Conservation (phyloP, 2,113 vertebrate genomes). For the Stegostoma tigrinum region DNA sequence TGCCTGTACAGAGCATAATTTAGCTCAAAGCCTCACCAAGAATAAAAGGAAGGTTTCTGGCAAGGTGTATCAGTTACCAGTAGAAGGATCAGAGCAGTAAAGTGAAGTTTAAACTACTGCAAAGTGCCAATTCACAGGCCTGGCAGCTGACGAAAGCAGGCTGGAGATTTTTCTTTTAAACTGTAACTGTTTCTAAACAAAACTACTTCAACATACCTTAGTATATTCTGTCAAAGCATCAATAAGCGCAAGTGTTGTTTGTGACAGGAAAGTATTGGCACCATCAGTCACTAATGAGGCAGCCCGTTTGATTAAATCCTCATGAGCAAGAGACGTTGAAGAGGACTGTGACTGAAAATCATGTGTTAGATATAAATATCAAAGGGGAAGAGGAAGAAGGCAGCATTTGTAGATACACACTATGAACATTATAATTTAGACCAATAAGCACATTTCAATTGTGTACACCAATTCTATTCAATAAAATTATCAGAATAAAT, state of each 20-base stretch:
- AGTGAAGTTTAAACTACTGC: background rate
- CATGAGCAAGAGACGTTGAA: conserved; percentile 53
- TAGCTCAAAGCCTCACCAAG: background rate
- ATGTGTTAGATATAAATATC: background rate
- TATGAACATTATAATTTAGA: background rate
- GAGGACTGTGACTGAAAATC: conserved; percentile 56
- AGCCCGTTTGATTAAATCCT: conserved; percentile 59
- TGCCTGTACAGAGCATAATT: background rate
- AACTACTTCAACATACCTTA: conserved; percentile 50
- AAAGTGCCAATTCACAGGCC: background rate
- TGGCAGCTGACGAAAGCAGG: background rate
- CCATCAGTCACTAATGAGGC: conserved; percentile 65
- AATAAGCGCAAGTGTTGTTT: conserved; percentile 61
- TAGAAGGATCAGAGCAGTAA: background rate
- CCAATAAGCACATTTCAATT: background rate
- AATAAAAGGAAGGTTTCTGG: background rate
- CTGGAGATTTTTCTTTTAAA: background rate
- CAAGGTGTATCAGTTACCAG: no score
- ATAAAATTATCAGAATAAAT: background rate
- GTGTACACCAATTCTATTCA: background rate
- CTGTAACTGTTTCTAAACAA: background rate
- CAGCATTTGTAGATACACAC: background rate
- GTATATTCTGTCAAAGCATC: conserved; percentile 68
- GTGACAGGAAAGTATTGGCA: conserved; percentile 64
- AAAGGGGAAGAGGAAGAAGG: background rate